phyloP scores from a whole-genome alignment of 2,113 vertebrate species.

The Hyla sarda region DNA sequence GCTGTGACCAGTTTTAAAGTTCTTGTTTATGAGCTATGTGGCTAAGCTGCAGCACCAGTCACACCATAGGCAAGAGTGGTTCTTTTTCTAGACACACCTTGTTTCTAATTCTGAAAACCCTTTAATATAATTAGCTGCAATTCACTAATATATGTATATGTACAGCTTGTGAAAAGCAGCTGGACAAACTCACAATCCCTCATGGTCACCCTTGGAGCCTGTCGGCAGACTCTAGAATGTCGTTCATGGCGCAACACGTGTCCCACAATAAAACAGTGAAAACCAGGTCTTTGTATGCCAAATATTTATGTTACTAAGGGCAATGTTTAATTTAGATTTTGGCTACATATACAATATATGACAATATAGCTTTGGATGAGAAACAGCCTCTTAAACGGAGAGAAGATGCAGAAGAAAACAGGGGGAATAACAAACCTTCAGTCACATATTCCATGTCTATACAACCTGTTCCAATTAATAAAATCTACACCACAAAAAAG shows the following conservation, averaged over 20 bases:
- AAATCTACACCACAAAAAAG: not conserved
- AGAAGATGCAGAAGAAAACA: not conserved
- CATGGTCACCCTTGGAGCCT: not conserved
- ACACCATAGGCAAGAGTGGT: too few species aligned
- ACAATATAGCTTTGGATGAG: not conserved
- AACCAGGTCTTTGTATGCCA: not conserved
- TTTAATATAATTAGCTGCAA: too few species aligned
- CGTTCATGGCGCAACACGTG: not conserved
- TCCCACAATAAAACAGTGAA: constrained; percentile 7
- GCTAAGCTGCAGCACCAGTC: too few species aligned
- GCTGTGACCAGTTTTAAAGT: too few species aligned
- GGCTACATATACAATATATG: not conserved
- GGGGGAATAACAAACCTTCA: not conserved
- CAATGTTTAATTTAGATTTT: constrained; percentile 14
- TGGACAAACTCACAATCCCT: not conserved
- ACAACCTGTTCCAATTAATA: not conserved
- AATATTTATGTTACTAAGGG: constrained; percentile 20
- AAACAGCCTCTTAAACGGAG: not conserved
- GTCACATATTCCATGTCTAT: not conserved
- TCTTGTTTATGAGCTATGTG: too few species aligned
- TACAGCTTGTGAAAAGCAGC: not conserved
- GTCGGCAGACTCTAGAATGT: not conserved
- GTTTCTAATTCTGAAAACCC: too few species aligned
- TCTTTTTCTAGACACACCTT: too few species aligned
- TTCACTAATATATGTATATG: not conserved